phyloP scores from a whole-genome alignment of 2,888 invertebrate species.

The Esperia sulphurella region DNA sequence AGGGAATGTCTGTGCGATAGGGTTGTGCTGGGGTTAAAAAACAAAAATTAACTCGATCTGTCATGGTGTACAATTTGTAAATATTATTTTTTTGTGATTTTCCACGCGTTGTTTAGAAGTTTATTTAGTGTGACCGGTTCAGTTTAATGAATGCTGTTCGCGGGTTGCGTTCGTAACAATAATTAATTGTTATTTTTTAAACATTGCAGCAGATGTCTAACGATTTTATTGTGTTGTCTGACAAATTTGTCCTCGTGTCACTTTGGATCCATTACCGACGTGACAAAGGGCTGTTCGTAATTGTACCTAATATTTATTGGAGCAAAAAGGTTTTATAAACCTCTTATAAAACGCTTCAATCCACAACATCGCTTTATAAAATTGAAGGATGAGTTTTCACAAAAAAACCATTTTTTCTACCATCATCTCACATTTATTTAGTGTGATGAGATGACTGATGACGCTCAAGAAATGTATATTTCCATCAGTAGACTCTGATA shows the following conservation, averaged over 20 bases:
- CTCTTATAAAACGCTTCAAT: background rate
- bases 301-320: slow-evolving; percentile 18
- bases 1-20: slow-evolving; percentile 23
- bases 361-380: too few species aligned
- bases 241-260: slow-evolving; percentile 43
- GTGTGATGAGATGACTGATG: too few species aligned
- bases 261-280: slow-evolving; percentile 7
- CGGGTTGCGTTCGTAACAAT: slow-evolving; percentile 26
- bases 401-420: too few species aligned
- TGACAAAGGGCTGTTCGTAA: slow-evolving; percentile 8
- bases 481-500: too few species aligned
- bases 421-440: too few species aligned
- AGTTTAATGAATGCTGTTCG: slow-evolving; percentile 29
- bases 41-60: slow-evolving; percentile 58
- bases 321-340: slow-evolving; percentile 11
- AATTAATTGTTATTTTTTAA: slow-evolving; percentile 44
- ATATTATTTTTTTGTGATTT: slow-evolving; percentile 56
- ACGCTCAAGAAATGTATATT: too few species aligned
- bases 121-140: slow-evolving; percentile 54
- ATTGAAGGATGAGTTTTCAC: too few species aligned
- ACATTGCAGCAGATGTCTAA: slow-evolving; percentile 43
- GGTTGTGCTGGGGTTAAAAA: slow-evolving; percentile 51
- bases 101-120: slow-evolving; percentile 67
- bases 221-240: slow-evolving; percentile 34
- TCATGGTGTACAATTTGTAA: slow-evolving; percentile 54